Conservation (phyloP, 2,797 vertebrate genomes). For the Rousettus madagascariensis region DNA sequence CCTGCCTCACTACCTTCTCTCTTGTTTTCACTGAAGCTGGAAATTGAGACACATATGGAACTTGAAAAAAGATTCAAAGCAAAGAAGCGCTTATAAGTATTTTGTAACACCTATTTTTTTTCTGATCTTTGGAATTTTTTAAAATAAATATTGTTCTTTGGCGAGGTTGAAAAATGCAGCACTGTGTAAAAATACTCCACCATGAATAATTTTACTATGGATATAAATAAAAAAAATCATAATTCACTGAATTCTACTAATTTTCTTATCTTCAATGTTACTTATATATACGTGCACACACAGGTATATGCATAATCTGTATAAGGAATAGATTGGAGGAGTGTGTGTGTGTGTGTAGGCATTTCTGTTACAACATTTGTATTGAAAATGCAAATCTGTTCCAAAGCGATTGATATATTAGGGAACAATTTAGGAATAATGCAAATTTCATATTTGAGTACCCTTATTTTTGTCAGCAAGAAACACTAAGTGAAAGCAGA, state of each 20-base stretch:
- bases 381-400: not conserved
- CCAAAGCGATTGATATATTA: not conserved
- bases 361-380: not conserved
- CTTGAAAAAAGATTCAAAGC: constrained; percentile 83
- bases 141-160: constrained; percentile 71
- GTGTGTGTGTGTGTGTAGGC: not conserved
- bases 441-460: not conserved
- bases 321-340: not conserved
- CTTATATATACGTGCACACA: not conserved
- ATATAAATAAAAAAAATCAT: constrained; percentile 76
- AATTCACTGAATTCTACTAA: constrained; percentile 57
- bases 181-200: constrained; percentile 75
- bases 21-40: constrained; percentile 90
- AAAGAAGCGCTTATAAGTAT: constrained; percentile 83
- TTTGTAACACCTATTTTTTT: constrained; percentile 85
- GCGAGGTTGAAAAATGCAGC: constrained; percentile 59
- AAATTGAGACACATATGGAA: constrained; percentile 90
- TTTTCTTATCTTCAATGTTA: constrained; percentile 48
- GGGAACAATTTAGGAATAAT: not conserved
- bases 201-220: constrained; percentile 67
- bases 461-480: not conserved
- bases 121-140: constrained; percentile 23
- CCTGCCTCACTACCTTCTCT: constrained; percentile 79
- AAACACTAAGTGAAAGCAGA: not conserved
- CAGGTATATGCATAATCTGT: not conserved